Percentiles rank a stretch among this genome's conserved stretches.
These are phyloP conservation scores for Hippocampus mohnikei DNA, from an alignment of 2,113 vertebrate species.

Conservation along the genomic window DNA sequence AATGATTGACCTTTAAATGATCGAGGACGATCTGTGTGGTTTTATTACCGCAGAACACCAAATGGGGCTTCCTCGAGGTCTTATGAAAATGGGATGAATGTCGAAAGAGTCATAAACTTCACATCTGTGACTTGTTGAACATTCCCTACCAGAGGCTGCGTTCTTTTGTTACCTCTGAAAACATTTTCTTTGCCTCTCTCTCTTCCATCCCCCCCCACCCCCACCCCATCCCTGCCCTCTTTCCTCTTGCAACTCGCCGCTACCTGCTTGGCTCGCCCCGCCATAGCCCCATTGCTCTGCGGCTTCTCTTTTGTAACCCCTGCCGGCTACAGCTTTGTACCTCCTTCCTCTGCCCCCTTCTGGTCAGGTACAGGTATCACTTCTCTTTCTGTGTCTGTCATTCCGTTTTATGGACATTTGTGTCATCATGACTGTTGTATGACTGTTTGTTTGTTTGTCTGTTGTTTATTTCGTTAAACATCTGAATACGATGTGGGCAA, in stretches of 20 bases:
- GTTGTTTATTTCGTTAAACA: background rate
- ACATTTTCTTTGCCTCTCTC: conserved; percentile 71
- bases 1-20: conserved; percentile 11
- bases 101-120: background rate
- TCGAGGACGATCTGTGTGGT: background rate
- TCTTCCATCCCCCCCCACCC: conserved; percentile 9
- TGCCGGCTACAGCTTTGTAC: conserved; percentile 96
- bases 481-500: background rate
- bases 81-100: conserved; percentile 3
- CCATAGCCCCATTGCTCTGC: conserved; percentile 93
- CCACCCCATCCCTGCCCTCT: conserved; percentile 15
- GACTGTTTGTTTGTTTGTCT: background rate
- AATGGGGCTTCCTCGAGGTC: background rate
- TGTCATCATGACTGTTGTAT: background rate
- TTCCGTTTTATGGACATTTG: background rate
- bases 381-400: conserved; percentile 62
- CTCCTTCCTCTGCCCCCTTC: conserved; percentile 96
- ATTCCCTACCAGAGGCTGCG: conserved; percentile 3
- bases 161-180: conserved; percentile 65
- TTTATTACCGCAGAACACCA: background rate
- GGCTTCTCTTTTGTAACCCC: conserved; percentile 95
- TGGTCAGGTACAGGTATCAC: conserved; percentile 99
- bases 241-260: conserved; percentile 61
- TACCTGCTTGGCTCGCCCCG: conserved; percentile 48
- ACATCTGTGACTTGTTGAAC: conserved; percentile 4